Evolutionary conservation across 2,113 vertebrate genomes (phyloP), one percentile per base, ranked within the genome.

Genomic region (Rynchops niger): DNA sequence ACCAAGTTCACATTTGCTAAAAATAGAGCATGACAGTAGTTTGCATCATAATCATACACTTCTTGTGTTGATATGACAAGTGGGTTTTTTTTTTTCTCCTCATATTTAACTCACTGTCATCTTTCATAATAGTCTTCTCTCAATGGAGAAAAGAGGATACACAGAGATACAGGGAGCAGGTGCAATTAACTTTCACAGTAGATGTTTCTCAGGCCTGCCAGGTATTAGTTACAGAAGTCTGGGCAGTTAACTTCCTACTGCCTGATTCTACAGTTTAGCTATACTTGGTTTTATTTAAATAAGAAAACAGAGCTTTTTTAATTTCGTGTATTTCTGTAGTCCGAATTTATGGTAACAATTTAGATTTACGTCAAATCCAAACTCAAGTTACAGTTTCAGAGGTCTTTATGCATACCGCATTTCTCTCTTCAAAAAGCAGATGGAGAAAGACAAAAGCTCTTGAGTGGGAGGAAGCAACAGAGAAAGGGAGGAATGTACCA

Each of bases 361-460:
- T 38, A 93, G 81, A 21, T 82, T 55, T 90, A 77, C 19, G 12
- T 80, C 74, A 95, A 86, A 95, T 79, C 40, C 53, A 62, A 93
- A 95, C 50, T 55, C 43, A 27, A 93, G 77, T 82, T 88, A 74
- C 72, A 77, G 81, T 76, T 86, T 72, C 55, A 56, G 70, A 89
- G 49, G 55, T 69, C 83, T 77, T 71, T 58, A 62, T 40, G 45
- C 0, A 0, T 27, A 80, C 81, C 16, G 14, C 45, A 47, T 87
- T 87, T 93, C 74, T 62, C 52, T 94, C 81, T 91, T 89, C 74
- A 94, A 93, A 93, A 91, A 89, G 78, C 89, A 96, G 82, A 97
- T 59, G 92, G 81, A 78, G 84, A 95, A 79, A 95, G 91, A 97
- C 94, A 97, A 97, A 95, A 92, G 82, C 86, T 86, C 80, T 67